Base-by-base conservation (phyloP, 2,888 invertebrate species). In the Congeria kusceri region DNA sequence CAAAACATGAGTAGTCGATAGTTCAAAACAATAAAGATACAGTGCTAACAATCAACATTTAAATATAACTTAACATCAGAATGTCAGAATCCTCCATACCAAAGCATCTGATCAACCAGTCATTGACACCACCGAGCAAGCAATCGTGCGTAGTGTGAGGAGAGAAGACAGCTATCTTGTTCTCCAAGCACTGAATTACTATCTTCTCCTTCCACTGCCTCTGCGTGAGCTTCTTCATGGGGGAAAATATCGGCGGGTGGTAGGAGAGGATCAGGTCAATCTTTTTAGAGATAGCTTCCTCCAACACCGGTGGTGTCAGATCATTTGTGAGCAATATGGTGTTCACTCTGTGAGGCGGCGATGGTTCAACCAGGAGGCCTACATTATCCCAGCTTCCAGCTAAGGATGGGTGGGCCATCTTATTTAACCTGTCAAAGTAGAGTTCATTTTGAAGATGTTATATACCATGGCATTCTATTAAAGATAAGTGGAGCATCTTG, bases 381-480 rank as follows among this genome's bases (percentile, higher is more conserved):
- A 98, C 98, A 94, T 99, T 99, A 92, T 99, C 99, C 98, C 98
- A 99, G 66, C 95, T 95, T 89, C 96, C 98, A 3, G 98, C 97
- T 25, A 92, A 70, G 46, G 84, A 77, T 4, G 87, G 84, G 20
- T 88, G 87, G 4, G 92, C 92, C 68, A 90, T 84, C 4, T 79
- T 65, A 57, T 91, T 81, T 20, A 93, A 80, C 32, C 80, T 80
- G 57, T 23, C 15, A 39, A 39, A 39, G 39, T 5, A 13, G 39
- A 39, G 39, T 39, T 3, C 15, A 39, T 39, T 39, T 39, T 3
- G 39, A 39, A 39, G n/a, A n/a, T n/a, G n/a, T n/a, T 39, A 11
- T 13, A 39, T 39, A 39, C 3, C 3, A 11, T 39, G 9, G 39
- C 39, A 39, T n/a, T n/a, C 4, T 39, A n/a, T 15, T 39, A n/a